These are phyloP conservation scores for Cinclus mexicanus DNA, from an alignment of 2,113 vertebrate genomes.

Conservation along the genomic window DNA sequence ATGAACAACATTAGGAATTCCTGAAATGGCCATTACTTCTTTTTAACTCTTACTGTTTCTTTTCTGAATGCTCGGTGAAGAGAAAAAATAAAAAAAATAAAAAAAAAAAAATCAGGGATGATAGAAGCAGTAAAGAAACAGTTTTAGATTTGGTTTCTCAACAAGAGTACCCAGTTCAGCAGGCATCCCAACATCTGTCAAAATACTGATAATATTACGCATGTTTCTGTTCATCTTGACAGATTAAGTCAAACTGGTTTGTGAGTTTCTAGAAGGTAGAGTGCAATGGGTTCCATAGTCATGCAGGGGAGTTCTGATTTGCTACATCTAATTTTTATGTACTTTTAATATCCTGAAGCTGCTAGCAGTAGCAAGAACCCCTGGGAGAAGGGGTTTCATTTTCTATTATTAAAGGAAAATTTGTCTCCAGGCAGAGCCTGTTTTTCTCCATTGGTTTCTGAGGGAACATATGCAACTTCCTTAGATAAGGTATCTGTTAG, in stretches of 20 bases:
- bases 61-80: background rate
- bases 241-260: background rate
- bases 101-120: background rate
- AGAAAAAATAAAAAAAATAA: background rate
- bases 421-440: background rate
- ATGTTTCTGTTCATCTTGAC: background rate
- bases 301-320: background rate
- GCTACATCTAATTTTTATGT: background rate
- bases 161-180: background rate
- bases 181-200: background rate
- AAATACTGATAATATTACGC: background rate
- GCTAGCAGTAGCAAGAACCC: background rate
- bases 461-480: background rate
- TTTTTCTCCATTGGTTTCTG: background rate
- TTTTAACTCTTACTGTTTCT: background rate
- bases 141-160: background rate
- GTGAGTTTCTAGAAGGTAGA: background rate
- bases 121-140: background rate
- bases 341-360: background rate
- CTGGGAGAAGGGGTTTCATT: background rate
- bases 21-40: background rate
- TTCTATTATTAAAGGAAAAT: background rate
- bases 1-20: background rate
- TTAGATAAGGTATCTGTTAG: background rate
- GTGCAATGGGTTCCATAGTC: background rate